Conservation (phyloP, 2,797 vertebrate species). For the Tenualosa ilisha region DNA sequence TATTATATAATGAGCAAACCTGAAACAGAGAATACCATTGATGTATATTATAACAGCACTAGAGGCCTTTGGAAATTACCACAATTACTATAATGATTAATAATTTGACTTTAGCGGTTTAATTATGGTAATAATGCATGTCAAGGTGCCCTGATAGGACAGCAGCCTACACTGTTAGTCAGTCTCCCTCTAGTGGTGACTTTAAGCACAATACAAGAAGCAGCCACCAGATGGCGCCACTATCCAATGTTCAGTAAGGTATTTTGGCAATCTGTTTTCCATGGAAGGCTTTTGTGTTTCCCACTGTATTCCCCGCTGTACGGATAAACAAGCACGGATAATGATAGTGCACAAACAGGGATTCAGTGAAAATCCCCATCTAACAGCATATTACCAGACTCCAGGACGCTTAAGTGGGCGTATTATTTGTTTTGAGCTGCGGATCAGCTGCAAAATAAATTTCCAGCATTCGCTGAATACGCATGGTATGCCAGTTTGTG, state of each 20-base stretch:
- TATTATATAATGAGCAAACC: neutral
- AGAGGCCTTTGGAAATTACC: neutral
- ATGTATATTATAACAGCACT: neutral
- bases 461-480: neutral
- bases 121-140: slow-evolving; percentile 3
- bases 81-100: slow-evolving; percentile 7
- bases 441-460: slow-evolving; percentile 16
- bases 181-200: neutral
- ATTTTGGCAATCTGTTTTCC: neutral
- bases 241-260: slow-evolving; percentile 27
- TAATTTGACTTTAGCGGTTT: neutral
- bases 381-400: slow-evolving; percentile 26
- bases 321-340: slow-evolving; percentile 13
- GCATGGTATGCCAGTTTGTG: neutral
- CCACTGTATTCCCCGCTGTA: neutral
- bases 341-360: slow-evolving; percentile 10
- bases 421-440: slow-evolving; percentile 15
- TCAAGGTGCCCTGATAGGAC: neutral
- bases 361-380: slow-evolving; percentile 20
- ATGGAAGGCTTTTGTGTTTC: slow-evolving; percentile 15
- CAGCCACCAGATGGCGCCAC: slow-evolving; percentile 46
- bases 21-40: neutral
- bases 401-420: slow-evolving; percentile 7
- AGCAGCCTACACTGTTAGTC: neutral
- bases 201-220: slow-evolving; percentile 20